These are phyloP conservation scores for Crossocerus cetratus DNA, from an alignment of 2,888 invertebrate species.

Conservation along the genomic window DNA sequence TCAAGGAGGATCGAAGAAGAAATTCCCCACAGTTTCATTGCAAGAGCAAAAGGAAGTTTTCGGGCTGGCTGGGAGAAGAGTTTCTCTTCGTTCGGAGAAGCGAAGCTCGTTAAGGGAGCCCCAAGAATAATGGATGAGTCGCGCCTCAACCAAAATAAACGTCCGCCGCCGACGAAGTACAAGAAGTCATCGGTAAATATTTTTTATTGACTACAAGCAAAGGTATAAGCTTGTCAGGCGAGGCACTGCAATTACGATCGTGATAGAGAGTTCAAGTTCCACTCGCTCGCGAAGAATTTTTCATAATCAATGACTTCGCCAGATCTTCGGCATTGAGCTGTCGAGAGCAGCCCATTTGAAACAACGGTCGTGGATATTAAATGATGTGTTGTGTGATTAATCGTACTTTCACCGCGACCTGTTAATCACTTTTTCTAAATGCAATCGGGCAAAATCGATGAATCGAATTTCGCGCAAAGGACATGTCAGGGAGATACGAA, in stretches of 20 bases:
- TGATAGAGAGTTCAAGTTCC: background rate
- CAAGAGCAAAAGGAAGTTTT: constrained; percentile 1
- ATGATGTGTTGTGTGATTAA: no score
- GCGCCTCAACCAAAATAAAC: constrained; percentile 21
- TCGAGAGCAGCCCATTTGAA: no score
- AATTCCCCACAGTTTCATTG: background rate
- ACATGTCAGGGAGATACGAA: no score
- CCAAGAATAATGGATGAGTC: constrained; percentile 36
- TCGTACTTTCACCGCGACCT: no score
- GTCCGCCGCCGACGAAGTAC: constrained; percentile 26
- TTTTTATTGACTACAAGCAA: constrained; percentile 32
- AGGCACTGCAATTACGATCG: background rate
- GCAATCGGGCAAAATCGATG: no score
- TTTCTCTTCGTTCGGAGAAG: background rate
- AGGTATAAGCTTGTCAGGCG: background rate
- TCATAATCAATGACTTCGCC: background rate
- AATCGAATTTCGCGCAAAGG: no score
- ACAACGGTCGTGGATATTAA: no score
- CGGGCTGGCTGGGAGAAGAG: background rate
- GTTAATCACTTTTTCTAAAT: no score
- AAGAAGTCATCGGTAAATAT: constrained; percentile 23
- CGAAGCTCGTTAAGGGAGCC: constrained; percentile 35
- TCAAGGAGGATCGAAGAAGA: background rate
- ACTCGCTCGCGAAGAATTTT: background rate
- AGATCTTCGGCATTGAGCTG: no score